Percentiles rank a stretch among this genome's conserved stretches.
Evolutionary conservation across 2,888 invertebrate species (phyloP).

Genomic region (Agrochola litura): DNA sequence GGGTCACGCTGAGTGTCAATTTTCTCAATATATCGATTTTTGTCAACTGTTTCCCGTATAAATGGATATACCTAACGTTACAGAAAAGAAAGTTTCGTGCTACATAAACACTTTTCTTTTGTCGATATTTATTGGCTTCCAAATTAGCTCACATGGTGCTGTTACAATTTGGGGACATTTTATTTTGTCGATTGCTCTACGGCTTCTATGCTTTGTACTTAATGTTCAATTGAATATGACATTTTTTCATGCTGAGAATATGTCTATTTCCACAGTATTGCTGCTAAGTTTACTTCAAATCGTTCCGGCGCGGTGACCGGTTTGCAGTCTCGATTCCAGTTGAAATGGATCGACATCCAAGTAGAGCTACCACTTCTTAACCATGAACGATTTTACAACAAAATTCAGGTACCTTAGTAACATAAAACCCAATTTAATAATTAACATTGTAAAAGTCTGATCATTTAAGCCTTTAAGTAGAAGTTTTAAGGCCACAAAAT

Average conservation of each 20-base stretch:
- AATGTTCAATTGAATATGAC: neutral
- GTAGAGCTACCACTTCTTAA: neutral
- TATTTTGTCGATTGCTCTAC: neutral
- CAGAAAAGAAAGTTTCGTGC: constrained; percentile 1
- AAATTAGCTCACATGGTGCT: neutral
- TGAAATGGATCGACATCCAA: constrained; percentile 14
- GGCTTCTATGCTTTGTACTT: too few species aligned
- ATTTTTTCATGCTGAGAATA: neutral
- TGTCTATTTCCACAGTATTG: neutral
- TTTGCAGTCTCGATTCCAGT: constrained; percentile 10
- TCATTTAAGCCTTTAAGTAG: neutral
- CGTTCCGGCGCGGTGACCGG: neutral
- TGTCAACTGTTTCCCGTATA: too few species aligned
- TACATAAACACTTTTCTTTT: constrained; percentile 13
- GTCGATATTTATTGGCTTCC: neutral
- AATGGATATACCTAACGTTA: neutral
- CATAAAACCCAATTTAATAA: neutral
- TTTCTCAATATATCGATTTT: neutral
- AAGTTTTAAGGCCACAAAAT: neutral
- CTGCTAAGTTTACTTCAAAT: constrained; percentile 6
- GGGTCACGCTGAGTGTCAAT: neutral
- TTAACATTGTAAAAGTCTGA: neutral
- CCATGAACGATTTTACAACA: neutral
- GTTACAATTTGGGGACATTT: neutral
- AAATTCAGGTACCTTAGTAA: neutral